Base-by-base conservation (phyloP, 2,888 invertebrate species). In the Drosophila robusta region DNA sequence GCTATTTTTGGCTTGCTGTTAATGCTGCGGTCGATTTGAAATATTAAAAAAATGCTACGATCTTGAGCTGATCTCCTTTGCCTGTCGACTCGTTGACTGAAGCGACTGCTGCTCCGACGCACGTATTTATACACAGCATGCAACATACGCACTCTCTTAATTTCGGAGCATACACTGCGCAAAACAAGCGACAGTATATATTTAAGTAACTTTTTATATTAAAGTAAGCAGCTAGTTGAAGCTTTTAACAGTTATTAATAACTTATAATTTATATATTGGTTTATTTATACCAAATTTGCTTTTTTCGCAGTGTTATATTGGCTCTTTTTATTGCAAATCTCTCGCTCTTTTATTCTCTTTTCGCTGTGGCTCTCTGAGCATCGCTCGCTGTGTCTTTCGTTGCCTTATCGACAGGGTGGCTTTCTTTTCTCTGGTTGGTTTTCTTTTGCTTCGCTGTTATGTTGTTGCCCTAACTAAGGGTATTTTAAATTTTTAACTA, bases 121-220 rank as follows among this genome's bases (percentile, higher is more conserved):
- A 71, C 71, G 82, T 80, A 78, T 83, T 83, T 83, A 83, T 87
- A 87, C 50, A 66, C 63, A 64, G 58, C 67, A 57, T 76, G 57
- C 63, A 62, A 26, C 61, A 63, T 67, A 68, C 72, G 58, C 75
- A 78, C 69, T 45, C 69, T 56, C 62, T 32, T 39, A 5, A 36
- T 38, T 44, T 51, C 42, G 14, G 18, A 39, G 38, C 32, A 32
- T 54, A 32, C 75, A 75, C 75, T 61, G 49, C 39, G 56, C 14
- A 24, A 63, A 64, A 51, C 2, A 14, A n/a, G 8, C 22, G 11
- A 6, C 12, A 1, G 9, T 6, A 12, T 12, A 22, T 12, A 16
- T 32, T 8, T 7, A 1, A 24, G 9, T 0, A n/a, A 18, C 11
- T 34, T 6, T 16, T 32, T 16, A 44, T 24, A 14, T 26, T 11